Base-by-base conservation (phyloP, 1,140 invertebrate genomes). In the Holcopasites calliopsidis region DNA sequence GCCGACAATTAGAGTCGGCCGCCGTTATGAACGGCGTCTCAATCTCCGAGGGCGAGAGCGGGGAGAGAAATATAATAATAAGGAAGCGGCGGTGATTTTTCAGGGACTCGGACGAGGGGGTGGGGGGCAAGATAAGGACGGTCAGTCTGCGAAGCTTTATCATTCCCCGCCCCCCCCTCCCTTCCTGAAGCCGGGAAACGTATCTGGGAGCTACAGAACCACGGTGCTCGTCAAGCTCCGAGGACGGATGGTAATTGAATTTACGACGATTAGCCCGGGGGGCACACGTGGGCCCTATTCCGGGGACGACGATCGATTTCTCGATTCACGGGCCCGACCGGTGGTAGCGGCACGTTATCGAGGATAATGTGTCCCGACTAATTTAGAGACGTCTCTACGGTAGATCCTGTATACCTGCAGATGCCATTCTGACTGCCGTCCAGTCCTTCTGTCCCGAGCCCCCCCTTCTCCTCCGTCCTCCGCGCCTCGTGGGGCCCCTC, bases 291-390 rank as follows among this genome's bases (percentile, higher is more conserved):
- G 60, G 28, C 26, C 23, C 44, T 52, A 70, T 82, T 57, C 75
- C 66, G 82, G 18, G 21, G 75, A 61, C 38, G 65, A 60, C 61
- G 76, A 86, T 86, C 86, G 82, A 87, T 86, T 85, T 69, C 76
- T 82, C 73, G 87, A 87, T 84, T 82, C 75, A 70, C 65, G 71
- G 83, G 62, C 79, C 80, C 58, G 78, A 60, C 62, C 79, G 72
- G 83, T 81, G 82, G 85, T 82, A 87, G 86, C 72, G 83, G 79
- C 83, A 86, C 86, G 86, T 90, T 89, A 90, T 90, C 89, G 86
- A 82, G 84, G 87, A 90, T 90, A 91, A 89, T 88, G 87, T 89
- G 89, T 90, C 88, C 80, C 85, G 82, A 88, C 88, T 91, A 91
- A 91, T 91, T 91, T 89, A 90, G 89, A 88, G 86, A 89, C 89